Evolutionary conservation across 2,888 invertebrate genomes (phyloP).

Genomic region (Subacronicta megacephala): DNA sequence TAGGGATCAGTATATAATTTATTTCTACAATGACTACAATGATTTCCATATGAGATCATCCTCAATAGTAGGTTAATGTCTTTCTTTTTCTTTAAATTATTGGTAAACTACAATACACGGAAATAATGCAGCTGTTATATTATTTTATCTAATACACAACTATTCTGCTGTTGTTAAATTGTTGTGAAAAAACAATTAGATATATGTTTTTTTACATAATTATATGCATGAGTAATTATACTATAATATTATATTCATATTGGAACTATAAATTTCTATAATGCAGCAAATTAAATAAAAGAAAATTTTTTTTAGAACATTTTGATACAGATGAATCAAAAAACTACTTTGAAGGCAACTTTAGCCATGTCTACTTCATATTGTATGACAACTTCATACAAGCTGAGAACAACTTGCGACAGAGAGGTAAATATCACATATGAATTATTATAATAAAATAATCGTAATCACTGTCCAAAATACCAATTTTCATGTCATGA

Average conservation of each 20-base stretch:
- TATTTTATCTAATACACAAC: no score
- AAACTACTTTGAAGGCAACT: conserved; percentile 97
- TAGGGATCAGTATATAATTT: conserved; percentile 22
- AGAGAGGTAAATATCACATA: conserved; percentile 92
- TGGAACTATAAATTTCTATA: no score
- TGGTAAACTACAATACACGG: no score
- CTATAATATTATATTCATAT: no score
- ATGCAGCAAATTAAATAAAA: conserved; percentile 1
- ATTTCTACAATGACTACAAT: conserved; percentile 13
- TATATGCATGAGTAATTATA: no score
- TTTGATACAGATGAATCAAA: conserved; percentile 97
- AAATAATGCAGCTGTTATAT: no score
- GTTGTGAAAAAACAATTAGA: no score
- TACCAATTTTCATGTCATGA: conserved; percentile 15
- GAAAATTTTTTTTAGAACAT: conserved; percentile 92
- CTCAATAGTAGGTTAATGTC: conserved; percentile 48
- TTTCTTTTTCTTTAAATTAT: conserved; percentile 24
- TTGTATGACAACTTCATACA: conserved; percentile 98
- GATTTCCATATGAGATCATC: conserved; percentile 20
- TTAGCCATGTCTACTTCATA: conserved; percentile 98
- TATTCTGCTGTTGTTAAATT: no score
- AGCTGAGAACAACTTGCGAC: conserved; percentile 96
- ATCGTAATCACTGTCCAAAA: conserved; percentile 8
- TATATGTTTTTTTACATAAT: no score
- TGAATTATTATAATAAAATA: not conserved